Evolutionary conservation across 2,113 vertebrate genomes (phyloP).

Genomic region (Neolamprologus modestus): DNA sequence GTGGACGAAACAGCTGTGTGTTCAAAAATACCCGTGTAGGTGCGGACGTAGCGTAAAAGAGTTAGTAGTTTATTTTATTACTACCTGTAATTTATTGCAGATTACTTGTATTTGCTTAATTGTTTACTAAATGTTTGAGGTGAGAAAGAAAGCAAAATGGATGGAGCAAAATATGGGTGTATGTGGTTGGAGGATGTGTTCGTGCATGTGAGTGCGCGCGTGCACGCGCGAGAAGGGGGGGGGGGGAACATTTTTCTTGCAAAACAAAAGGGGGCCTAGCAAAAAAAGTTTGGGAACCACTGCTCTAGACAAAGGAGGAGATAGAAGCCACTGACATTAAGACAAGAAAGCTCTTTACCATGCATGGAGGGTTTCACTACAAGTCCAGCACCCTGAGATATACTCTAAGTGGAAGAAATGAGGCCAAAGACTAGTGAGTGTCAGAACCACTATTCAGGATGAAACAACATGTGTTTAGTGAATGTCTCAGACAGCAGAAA

Average conservation of each 20-base stretch:
- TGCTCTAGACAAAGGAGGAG: background rate
- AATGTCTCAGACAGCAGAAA: background rate
- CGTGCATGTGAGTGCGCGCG: fast-evolving
- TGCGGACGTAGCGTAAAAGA: too few species aligned
- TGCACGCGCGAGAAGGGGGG: fast-evolving
- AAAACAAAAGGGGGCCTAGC: background rate
- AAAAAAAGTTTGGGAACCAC: background rate
- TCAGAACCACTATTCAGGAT: background rate
- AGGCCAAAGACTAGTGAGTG: background rate
- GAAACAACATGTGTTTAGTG: background rate
- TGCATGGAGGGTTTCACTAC: background rate
- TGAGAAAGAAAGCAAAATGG: too few species aligned
- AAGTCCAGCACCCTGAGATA: background rate
- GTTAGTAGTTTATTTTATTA: too few species aligned
- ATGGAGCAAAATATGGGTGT: too few species aligned
- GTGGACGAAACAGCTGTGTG: too few species aligned
- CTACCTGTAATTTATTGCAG: too few species aligned
- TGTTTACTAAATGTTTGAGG: too few species aligned
- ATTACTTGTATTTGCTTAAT: too few species aligned
- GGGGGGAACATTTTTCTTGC: background rate
- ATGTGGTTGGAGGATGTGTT: background rate
- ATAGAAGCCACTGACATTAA: background rate
- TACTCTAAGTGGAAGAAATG: background rate
- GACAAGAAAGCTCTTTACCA: background rate
- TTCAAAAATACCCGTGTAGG: too few species aligned